These are phyloP conservation scores for Drosophila lutescens DNA, from an alignment of 2,888 invertebrate genomes.

Conservation along the genomic window DNA sequence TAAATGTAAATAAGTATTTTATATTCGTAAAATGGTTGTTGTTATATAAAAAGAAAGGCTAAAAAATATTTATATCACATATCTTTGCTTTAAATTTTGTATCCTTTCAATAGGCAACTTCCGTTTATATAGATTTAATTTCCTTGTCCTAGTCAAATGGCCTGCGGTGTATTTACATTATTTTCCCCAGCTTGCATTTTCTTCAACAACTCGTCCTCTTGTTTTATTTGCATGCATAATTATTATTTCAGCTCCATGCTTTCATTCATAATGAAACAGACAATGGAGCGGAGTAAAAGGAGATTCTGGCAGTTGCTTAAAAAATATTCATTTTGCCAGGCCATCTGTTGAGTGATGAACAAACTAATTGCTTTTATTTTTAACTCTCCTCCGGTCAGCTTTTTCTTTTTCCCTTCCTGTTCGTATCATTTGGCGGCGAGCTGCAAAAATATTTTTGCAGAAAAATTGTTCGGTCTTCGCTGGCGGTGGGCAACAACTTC, in stretches of 20 bases:
- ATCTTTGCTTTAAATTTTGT: not conserved
- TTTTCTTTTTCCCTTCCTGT: constrained; percentile 1
- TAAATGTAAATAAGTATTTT: no score
- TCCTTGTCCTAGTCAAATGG: constrained; percentile 10
- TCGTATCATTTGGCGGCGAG: constrained; percentile 42
- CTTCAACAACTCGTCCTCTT: constrained; percentile 32
- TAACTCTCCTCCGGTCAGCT: constrained; percentile 5
- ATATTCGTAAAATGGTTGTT: no score
- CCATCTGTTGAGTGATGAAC: constrained; percentile 81
- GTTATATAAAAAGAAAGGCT: no score
- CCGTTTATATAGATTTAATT: no score
- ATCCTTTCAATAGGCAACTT: not conserved
- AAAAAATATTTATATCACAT: no score
- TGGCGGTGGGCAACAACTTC: constrained; percentile 71
- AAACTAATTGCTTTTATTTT: constrained; percentile 81
- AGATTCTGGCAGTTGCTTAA: constrained; percentile 43
- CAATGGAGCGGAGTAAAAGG: constrained; percentile 3
- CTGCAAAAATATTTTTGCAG: constrained; percentile 53
- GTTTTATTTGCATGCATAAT: constrained; percentile 66
- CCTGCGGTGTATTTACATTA: constrained; percentile 62
- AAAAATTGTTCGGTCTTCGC: constrained; percentile 69
- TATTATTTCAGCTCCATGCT: constrained; percentile 58
- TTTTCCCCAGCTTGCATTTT: constrained; percentile 48
- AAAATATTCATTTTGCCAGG: constrained; percentile 68
- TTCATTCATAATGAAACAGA: constrained; percentile 53